Evolutionary conservation across 2,797 vertebrate genomes (phyloP).

Genomic region (Pelobates cultripes): DNA sequence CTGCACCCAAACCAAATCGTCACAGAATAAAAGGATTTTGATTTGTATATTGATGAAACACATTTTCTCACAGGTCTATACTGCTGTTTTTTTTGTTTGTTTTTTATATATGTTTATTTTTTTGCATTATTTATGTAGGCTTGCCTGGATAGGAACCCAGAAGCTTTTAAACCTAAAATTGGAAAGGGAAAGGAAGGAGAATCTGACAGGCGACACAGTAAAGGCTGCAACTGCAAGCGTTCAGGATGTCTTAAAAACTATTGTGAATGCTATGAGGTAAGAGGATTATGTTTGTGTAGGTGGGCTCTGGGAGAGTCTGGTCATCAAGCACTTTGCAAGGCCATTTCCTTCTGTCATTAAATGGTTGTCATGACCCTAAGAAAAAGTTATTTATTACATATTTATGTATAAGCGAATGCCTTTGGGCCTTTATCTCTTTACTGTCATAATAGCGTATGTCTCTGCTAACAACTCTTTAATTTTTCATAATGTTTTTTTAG

Average conservation of each 20-base stretch:
- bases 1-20: no score
- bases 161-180: slow-evolving; percentile 98
- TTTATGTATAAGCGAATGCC: no score
- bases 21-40: no score
- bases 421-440: no score
- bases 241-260: slow-evolving; percentile 98
- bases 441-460: no score
- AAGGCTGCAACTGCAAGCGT: slow-evolving; percentile 97
- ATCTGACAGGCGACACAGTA: slow-evolving; percentile 94
- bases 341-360: no score
- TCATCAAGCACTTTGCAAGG: no score
- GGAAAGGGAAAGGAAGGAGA: slow-evolving; percentile 98
- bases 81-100: slow-evolving; percentile 20
- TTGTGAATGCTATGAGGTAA: slow-evolving; percentile 97
- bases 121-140: slow-evolving; percentile 74
- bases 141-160: slow-evolving; percentile 96
- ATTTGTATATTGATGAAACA: no score
- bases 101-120: slow-evolving; percentile 19
- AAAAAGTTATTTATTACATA: no score
- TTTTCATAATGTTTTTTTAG: slow-evolving; percentile 69
- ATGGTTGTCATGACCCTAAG: no score
- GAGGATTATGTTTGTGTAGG: slow-evolving; percentile 29
- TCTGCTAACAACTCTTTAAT: background rate
- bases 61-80: no score
- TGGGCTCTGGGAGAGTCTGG: no score